Percentiles rank a stretch among this genome's conserved stretches.
Evolutionary conservation across 2,113 vertebrate genomes (phyloP).

Genomic region (Otocyon megalotis): DNA sequence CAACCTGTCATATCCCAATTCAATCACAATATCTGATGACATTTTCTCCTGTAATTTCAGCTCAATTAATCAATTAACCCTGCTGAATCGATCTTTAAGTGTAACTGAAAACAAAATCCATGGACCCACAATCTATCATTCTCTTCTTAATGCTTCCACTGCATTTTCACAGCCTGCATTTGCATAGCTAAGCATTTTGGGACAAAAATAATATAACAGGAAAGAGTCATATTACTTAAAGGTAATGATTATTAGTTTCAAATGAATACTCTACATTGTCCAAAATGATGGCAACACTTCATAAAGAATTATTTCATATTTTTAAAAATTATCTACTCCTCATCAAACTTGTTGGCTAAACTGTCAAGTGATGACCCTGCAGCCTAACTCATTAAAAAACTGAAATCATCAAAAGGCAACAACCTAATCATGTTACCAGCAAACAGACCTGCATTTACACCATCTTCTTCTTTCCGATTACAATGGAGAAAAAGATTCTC

Average conservation of each 20-base stretch:
- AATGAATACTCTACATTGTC: neutral
- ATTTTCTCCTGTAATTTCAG: neutral
- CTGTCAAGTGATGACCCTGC: neutral
- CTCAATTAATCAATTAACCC: neutral
- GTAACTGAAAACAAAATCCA: neutral
- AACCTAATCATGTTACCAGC: neutral
- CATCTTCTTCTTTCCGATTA: neutral
- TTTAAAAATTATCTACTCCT: neutral
- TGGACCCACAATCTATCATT: neutral
- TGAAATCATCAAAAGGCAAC: neutral
- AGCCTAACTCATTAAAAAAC: neutral
- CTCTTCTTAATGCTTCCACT: neutral
- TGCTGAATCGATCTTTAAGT: neutral
- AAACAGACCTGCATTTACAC: neutral
- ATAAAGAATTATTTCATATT: neutral
- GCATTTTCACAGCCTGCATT: neutral
- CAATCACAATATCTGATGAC: neutral
- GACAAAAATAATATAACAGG: neutral
- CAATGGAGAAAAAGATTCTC: neutral
- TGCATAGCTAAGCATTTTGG: neutral
- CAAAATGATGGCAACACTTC: neutral
- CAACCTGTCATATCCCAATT: neutral
- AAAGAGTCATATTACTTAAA: neutral
- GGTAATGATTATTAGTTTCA: constrained; percentile 5
- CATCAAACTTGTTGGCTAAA: neutral